These are phyloP conservation scores for Pedionomus torquatus DNA, from an alignment of 2,113 vertebrate genomes.

Conservation along the genomic window DNA sequence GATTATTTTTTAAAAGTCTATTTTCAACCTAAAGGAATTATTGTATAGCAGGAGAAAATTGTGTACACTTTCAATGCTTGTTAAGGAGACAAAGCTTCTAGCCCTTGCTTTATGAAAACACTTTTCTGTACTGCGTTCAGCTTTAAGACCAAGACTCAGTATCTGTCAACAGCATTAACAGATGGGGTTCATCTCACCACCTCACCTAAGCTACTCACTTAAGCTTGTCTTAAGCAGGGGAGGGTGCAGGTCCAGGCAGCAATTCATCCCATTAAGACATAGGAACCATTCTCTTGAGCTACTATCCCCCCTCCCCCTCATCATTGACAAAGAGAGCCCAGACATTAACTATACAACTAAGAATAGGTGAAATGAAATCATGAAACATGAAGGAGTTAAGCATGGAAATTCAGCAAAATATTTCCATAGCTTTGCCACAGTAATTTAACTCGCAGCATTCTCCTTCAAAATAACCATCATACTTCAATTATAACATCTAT, in stretches of 20 bases:
- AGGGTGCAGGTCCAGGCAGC: background rate
- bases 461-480: background rate
- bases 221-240: background rate
- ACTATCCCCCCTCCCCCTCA: background rate
- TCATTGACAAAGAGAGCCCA: background rate
- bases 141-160: background rate
- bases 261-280: background rate
- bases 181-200: background rate
- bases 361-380: background rate
- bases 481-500: background rate
- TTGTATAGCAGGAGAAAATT: background rate
- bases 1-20: background rate
- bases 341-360: background rate
- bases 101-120: background rate
- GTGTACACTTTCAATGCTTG: accelerated
- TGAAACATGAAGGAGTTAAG: accelerated
- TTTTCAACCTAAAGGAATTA: background rate
- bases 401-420: background rate
- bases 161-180: background rate
- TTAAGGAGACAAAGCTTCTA: background rate
- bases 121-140: background rate
- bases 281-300: background rate
- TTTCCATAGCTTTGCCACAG: background rate
- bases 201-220: background rate
- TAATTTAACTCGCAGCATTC: background rate